A percentile compares a stretch with the other conserved stretches of the same genome.
These are phyloP conservation scores for Eristalinus sepulchralis DNA, from an alignment of 2,888 invertebrate genomes.

Conservation along the genomic window DNA sequence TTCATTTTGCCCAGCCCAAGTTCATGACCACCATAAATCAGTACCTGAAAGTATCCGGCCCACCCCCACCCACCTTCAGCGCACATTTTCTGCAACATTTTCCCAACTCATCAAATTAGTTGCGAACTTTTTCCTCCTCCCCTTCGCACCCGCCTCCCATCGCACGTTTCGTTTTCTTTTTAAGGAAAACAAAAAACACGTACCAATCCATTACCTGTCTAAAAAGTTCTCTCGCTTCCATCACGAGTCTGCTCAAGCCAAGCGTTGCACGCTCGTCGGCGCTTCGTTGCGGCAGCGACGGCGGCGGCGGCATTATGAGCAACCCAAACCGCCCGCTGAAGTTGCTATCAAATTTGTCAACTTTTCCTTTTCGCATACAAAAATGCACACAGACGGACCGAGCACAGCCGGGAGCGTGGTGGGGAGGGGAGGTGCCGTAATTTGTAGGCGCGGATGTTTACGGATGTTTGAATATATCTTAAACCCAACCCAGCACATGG, in stretches of 20 bases:
- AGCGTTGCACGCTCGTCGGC: background rate
- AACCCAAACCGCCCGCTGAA: background rate
- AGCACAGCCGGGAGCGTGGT: background rate
- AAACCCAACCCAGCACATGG: conserved; percentile 10
- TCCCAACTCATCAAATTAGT: conserved; percentile 40
- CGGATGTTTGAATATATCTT: conserved; percentile 32
- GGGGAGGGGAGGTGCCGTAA: conserved; percentile 15
- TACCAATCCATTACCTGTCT: conserved; percentile 52
- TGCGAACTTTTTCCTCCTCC: conserved; percentile 14
- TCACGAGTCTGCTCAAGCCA: conserved; percentile 1
- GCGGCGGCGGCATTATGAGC: too few relatives aligned
- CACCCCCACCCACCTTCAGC: background rate
- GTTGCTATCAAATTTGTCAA: conserved; percentile 26
- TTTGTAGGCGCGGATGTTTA: conserved; percentile 32
- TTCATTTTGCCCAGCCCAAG: background rate
- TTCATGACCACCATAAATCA: conserved; percentile 50
- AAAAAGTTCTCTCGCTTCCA: conserved; percentile 36
- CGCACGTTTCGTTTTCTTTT: background rate
- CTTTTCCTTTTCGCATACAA: background rate
- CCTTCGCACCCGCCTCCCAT: too few relatives aligned
- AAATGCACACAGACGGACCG: background rate
- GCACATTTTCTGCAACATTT: background rate
- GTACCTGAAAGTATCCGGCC: background rate
- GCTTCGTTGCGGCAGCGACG: background rate
- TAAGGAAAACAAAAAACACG: conserved; percentile 14